Percentiles rank a stretch among this genome's conserved stretches.
phyloP scores from a whole-genome alignment of 2,113 vertebrate species.

The Columba livia region DNA sequence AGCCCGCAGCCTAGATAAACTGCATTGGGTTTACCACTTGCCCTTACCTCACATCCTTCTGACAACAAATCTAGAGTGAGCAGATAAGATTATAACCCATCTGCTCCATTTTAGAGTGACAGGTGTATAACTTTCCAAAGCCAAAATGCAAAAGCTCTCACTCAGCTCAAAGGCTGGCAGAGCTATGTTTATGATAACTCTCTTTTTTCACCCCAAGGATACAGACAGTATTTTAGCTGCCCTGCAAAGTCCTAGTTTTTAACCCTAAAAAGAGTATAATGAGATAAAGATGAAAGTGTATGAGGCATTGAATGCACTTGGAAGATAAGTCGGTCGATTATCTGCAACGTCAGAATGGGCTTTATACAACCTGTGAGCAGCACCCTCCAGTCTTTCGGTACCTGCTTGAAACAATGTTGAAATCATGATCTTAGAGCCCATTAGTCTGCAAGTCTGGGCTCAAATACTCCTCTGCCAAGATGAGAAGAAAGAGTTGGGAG shows the following conservation, averaged over 20 bases:
- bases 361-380: neutral
- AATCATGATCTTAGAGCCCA: neutral
- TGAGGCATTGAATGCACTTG: neutral
- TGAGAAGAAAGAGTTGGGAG: neutral
- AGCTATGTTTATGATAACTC: constrained; percentile 49
- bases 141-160: constrained; percentile 66
- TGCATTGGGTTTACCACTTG: constrained; percentile 65
- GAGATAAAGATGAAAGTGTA: constrained; percentile 10
- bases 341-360: neutral
- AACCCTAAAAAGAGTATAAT: constrained; percentile 5
- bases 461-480: neutral
- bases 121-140: constrained; percentile 82
- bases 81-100: constrained; percentile 88
- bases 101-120: constrained; percentile 76
- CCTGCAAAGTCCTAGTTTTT: neutral
- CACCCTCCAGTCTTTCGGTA: neutral
- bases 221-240: constrained; percentile 4
- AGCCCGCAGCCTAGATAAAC: constrained; percentile 42
- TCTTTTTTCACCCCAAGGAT: neutral
- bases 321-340: constrained; percentile 17
- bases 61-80: constrained; percentile 64
- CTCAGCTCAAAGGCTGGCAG: constrained; percentile 33
- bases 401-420: neutral
- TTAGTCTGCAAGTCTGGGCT: neutral
- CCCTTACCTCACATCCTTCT: constrained; percentile 84